phyloP scores from a whole-genome alignment of 2,888 invertebrate genomes.

The Hanleya hanleyi region DNA sequence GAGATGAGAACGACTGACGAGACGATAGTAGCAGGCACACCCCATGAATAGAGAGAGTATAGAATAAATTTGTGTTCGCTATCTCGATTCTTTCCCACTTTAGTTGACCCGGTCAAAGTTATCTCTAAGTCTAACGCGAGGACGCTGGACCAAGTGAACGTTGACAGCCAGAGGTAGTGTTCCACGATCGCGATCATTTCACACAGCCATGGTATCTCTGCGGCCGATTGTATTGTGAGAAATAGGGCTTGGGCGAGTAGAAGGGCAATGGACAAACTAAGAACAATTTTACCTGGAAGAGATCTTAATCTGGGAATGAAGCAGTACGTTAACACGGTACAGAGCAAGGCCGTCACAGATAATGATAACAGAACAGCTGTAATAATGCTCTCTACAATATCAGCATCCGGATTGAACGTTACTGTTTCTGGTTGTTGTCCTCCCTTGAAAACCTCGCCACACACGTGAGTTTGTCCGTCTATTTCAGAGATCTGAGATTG shows the following conservation, averaged over 20 bases:
- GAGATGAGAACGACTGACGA: background rate
- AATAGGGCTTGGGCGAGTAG: slow-evolving; percentile 3
- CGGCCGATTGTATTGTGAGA: background rate
- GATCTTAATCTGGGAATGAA: background rate
- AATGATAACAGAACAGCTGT: background rate
- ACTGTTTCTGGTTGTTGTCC: background rate
- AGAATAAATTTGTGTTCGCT: background rate
- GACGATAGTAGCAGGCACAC: background rate
- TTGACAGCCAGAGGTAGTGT: slow-evolving; percentile 15
- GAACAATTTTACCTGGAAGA: background rate
- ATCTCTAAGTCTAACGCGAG: slow-evolving; percentile 11
- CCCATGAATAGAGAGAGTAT: background rate
- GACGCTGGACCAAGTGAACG: slow-evolving; percentile 15
- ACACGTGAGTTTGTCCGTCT: background rate
- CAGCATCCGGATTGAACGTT: too few relatives aligned
- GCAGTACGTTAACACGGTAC: background rate
- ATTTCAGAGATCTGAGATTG: background rate
- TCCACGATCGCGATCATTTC: slow-evolving; percentile 1
- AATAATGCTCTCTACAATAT: background rate
- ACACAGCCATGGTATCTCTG: background rate
- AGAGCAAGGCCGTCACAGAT: background rate
- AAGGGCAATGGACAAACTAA: background rate
- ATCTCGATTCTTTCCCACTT: background rate
- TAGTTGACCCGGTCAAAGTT: slow-evolving; percentile 5
- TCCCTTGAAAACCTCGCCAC: background rate